phyloP scores from a whole-genome alignment of 2,888 invertebrate species.

The Drosophila nr. medialis region DNA sequence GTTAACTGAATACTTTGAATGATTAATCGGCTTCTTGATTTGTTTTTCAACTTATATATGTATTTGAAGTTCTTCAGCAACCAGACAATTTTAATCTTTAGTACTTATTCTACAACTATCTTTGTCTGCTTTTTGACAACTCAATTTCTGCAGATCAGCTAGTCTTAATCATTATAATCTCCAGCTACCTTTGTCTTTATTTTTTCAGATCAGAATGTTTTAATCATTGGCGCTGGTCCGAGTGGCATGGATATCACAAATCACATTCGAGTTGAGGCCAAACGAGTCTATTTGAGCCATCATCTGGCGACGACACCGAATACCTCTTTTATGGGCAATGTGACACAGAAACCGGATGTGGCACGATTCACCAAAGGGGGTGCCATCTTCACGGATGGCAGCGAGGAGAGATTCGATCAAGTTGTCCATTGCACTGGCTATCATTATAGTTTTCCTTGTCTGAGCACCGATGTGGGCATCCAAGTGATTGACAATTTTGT shows the following conservation, averaged over 20 bases:
- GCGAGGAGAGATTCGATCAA: slow-evolving; percentile 87
- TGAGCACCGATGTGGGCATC: slow-evolving; percentile 89
- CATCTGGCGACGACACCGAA: slow-evolving; percentile 86
- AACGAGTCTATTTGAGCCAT: slow-evolving; percentile 89
- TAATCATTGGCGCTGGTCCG: slow-evolving; percentile 94
- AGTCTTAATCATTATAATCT: not conserved
- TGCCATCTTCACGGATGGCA: slow-evolving; percentile 88
- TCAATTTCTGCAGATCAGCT: not conserved
- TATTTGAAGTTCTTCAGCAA: not conserved
- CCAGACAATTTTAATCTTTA: not conserved
- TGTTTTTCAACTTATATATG: not conserved
- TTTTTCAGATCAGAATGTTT: slow-evolving; percentile 87
- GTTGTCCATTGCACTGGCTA: slow-evolving; percentile 93
- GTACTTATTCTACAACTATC: not conserved
- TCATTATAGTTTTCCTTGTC: slow-evolving; percentile 90
- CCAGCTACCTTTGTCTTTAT: not conserved
- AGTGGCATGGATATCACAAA: slow-evolving; percentile 92
- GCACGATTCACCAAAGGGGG: slow-evolving; percentile 85
- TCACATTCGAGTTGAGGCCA: slow-evolving; percentile 88
- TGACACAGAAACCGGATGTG: slow-evolving; percentile 88
- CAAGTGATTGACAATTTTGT: slow-evolving; percentile 91
- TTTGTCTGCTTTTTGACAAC: not conserved
- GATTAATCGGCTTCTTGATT: not conserved
- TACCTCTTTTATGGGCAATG: slow-evolving; percentile 88
- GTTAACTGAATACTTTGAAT: not conserved